These are phyloP conservation scores for Tangara arthus DNA, from an alignment of 2,797 vertebrate species.

Conservation along the genomic window DNA sequence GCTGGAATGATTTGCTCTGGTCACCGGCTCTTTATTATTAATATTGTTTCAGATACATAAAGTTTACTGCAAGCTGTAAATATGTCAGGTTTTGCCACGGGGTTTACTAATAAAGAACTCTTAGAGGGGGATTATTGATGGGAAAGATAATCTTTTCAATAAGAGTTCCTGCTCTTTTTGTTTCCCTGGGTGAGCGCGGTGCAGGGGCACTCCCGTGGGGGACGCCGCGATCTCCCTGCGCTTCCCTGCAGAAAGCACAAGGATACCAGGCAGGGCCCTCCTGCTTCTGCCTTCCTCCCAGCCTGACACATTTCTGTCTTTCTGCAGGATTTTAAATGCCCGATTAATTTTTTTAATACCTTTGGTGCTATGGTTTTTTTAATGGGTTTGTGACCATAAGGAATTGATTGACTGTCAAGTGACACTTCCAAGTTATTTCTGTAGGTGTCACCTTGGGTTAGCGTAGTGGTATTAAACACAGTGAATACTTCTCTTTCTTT, in stretches of 20 bases:
- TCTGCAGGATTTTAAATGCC: background rate
- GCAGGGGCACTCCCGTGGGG: background rate
- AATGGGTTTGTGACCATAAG: background rate
- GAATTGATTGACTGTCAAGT: constrained; percentile 32
- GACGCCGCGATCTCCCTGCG: background rate
- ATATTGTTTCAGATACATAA: constrained; percentile 76
- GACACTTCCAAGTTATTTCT: constrained; percentile 62
- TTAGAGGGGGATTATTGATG: constrained; percentile 77
- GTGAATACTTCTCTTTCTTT: background rate
- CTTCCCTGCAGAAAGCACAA: background rate
- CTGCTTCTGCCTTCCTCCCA: background rate
- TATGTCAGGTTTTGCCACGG: constrained; percentile 77
- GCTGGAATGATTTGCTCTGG: constrained; percentile 73
- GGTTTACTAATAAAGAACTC: constrained; percentile 78
- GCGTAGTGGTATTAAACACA: background rate
- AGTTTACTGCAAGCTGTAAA: constrained; percentile 79
- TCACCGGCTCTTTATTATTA: constrained; percentile 66
- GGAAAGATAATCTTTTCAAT: constrained; percentile 82
- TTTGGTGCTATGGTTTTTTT: background rate
- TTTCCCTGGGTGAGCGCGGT: background rate
- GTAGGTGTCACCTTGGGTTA: constrained; percentile 69
- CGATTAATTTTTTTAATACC: constrained; percentile 1
- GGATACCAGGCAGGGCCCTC: background rate
- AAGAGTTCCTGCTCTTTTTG: constrained; percentile 54
- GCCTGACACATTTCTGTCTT: background rate